Evolutionary conservation across 2,888 invertebrate genomes (phyloP), one percentile per base, ranked within the genome.

Genomic region (Nephrotoma guestfalica): DNA sequence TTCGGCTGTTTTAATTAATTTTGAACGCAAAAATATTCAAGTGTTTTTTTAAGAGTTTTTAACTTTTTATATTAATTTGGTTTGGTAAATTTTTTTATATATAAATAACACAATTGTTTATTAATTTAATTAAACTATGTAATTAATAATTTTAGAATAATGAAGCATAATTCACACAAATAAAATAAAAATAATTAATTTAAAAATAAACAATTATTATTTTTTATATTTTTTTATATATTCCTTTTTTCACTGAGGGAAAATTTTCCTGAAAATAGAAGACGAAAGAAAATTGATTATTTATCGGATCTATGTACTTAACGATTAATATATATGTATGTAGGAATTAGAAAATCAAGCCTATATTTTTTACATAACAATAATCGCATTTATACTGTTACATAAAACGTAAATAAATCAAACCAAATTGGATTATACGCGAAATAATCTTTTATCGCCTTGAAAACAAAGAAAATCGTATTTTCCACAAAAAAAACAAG

Each of bases 1-100:
- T 84, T 84, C 41, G 42, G 84, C 85, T 85, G 85, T 85, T 85
- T 84, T 85, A 84, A 41, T 84, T 84, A 84, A 84, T 84, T 84
- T 84, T 84, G 41, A 84, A 71, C 71, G 71, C 71, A 71, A 71
- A 71, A 71, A 30, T 71, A 9, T 71, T 30, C 30, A 57, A 57
- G 18, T 57, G 18, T 71, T 71, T 71, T 30, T 71, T 71, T 30
- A 57, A 15, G n/a, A 71, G 71, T 71, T 71, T 71, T 71, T 71
- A 71, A 71, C 71, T 71, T 30, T 71, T 71, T 71, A 4, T 9
- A 71, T 11, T 18, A 30, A 30, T 71, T 71, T 71, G 30, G 7
- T 57, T 57, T 71, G 4, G 9, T 7, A 15, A 15, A 6, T 18
- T 51, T 51, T 51, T 51, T 51, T 15, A 30, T 57, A 57, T 15